Percentiles rank a stretch among this genome's conserved stretches.
Evolutionary conservation across 2,888 invertebrate genomes (phyloP).

Genomic region (Epiblema foenella): DNA sequence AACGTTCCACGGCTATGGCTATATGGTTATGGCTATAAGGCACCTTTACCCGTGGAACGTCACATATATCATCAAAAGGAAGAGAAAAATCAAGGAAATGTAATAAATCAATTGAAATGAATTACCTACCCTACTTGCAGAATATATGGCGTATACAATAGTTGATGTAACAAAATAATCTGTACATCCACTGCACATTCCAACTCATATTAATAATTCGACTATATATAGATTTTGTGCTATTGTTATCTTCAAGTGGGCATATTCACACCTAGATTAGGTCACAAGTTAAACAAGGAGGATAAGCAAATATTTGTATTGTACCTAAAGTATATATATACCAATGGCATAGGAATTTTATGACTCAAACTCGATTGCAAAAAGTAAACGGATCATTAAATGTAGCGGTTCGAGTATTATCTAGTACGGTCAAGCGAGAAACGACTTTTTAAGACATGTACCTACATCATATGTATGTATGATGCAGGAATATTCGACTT

Average conservation of each 20-base stretch:
- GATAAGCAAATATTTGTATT: slow-evolving; percentile 35
- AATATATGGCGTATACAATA: too few species aligned
- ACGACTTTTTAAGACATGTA: background rate
- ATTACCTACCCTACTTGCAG: too few species aligned
- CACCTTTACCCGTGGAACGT: too few species aligned
- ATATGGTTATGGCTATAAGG: too few species aligned
- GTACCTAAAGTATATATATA: slow-evolving; percentile 9
- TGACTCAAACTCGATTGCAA: slow-evolving; percentile 23
- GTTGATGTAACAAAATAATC: background rate
- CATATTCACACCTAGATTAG: slow-evolving; percentile 27
- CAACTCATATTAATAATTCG: background rate
- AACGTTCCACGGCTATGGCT: too few species aligned
- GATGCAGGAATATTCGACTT: too few species aligned
- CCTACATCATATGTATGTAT: too few species aligned
- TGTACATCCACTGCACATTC: background rate
- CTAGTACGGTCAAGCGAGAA: slow-evolving; percentile 8
- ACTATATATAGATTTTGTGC: slow-evolving; percentile 4
- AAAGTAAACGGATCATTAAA: slow-evolving; percentile 9
- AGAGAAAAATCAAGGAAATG: too few species aligned
- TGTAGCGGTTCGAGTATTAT: background rate
- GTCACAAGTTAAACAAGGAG: slow-evolving; percentile 24
- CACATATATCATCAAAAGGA: too few species aligned
- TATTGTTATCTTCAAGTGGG: slow-evolving; percentile 33
- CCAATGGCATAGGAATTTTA: slow-evolving; percentile 25
- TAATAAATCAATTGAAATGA: too few species aligned